Evolutionary conservation across 2,113 vertebrate genomes (phyloP).

Genomic region (Clarias magur): DNA sequence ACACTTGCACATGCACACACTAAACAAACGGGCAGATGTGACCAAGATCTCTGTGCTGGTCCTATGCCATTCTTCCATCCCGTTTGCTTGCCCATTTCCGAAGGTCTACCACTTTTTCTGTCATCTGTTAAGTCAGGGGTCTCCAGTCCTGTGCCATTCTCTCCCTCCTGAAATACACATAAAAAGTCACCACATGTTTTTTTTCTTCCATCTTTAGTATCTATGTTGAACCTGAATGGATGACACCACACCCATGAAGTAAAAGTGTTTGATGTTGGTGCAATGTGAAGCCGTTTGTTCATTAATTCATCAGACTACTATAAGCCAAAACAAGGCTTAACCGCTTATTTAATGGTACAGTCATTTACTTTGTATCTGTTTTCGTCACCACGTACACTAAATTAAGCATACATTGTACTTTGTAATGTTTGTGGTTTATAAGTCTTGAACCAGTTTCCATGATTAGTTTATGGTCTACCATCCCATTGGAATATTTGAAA

Average conservation of each 20-base stretch:
- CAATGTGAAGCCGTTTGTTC: conserved; percentile 33
- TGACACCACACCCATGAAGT: conserved; percentile 44
- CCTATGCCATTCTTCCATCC: conserved; percentile 23
- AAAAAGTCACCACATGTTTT: conserved; percentile 5
- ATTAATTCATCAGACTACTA: conserved; percentile 27
- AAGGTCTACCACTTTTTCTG: conserved; percentile 22
- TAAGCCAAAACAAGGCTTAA: background rate
- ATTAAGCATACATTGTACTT: background rate
- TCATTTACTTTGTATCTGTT: background rate
- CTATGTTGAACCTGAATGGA: background rate
- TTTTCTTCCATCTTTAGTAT: conserved; percentile 14
- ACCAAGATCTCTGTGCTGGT: background rate
- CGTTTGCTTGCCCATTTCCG: conserved; percentile 25
- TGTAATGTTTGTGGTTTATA: background rate
- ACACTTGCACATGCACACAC: conserved; percentile 30
- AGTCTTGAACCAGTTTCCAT: background rate
- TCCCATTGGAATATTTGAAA: background rate
- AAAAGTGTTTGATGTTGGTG: conserved; percentile 30
- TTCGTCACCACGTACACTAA: background rate
- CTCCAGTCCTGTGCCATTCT: conserved; percentile 2
- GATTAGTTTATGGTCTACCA: background rate
- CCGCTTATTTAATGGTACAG: background rate
- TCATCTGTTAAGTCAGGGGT: background rate
- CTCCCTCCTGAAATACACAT: conserved; percentile 24
- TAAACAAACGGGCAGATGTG: conserved; percentile 31